Percentiles rank a stretch among this genome's conserved stretches.
Conservation (phyloP, 2,888 invertebrate species). For the Pristionchus japonicus region DNA sequence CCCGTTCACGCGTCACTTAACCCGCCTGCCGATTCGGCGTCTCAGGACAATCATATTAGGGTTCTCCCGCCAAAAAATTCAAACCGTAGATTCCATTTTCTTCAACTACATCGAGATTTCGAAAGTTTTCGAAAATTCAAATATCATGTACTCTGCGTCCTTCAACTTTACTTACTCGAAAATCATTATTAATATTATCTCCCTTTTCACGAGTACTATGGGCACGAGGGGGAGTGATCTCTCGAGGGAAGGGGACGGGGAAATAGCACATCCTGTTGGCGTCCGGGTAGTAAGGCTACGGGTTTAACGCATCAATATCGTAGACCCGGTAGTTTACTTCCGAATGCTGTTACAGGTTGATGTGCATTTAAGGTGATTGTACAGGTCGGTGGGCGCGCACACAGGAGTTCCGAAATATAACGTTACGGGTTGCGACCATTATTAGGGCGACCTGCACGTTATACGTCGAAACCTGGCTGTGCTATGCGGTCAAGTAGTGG, state of each 20-base stretch:
- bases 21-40: no score
- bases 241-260: not conserved
- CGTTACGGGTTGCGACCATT: slow-evolving; percentile 48
- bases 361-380: no score
- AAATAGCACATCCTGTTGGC: not conserved
- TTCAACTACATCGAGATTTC: no score
- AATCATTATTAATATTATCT: no score
- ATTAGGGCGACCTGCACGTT: slow-evolving; percentile 43
- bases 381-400: no score
- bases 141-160: no score
- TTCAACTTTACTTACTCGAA: no score
- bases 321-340: slow-evolving; percentile 45
- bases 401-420: slow-evolving; percentile 45
- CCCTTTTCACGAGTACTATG: not conserved
- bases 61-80: slow-evolving; percentile 7
- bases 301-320: slow-evolving; percentile 36
- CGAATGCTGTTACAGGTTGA: slow-evolving; percentile 16
- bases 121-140: no score
- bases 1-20: not conserved
- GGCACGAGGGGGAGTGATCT: no score
- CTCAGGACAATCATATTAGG: not conserved
- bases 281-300: slow-evolving; percentile 46
- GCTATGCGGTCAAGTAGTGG: not conserved
- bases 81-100: no score
- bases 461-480: slow-evolving; percentile 45